Evolutionary conservation across 2,113 vertebrate species (phyloP).

Genomic region (Pao palembangensis): DNA sequence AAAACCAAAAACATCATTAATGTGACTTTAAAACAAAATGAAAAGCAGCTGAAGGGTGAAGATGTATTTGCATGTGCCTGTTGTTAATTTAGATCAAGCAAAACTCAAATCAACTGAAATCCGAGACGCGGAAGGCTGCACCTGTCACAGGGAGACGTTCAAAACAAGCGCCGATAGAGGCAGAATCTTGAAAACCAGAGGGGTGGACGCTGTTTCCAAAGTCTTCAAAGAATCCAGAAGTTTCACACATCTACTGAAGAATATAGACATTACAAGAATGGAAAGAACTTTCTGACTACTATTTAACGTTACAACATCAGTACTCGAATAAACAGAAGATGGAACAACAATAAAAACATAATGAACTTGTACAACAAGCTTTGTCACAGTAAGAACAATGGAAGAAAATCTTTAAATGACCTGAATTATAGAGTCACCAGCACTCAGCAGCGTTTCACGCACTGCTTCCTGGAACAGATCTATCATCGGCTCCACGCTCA

Average conservation of each 20-base stretch:
- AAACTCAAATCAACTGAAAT: background rate
- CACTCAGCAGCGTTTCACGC: conserved; percentile 43
- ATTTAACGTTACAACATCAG: background rate
- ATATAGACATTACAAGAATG: background rate
- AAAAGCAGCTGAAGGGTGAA: background rate
- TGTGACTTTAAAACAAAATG: too few species aligned
- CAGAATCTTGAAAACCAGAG: background rate
- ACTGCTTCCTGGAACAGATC: conserved; percentile 66
- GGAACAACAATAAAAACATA: background rate
- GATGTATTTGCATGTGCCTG: background rate
- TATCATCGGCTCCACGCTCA: conserved; percentile 65
- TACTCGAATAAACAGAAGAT: background rate
- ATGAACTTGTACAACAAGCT: background rate
- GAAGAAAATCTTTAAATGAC: conserved; percentile 44
- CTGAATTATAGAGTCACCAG: conserved; percentile 61
- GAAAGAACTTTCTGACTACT: background rate
- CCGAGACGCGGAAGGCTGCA: background rate
- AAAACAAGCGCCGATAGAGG: too few species aligned
- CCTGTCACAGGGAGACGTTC: conserved; percentile 9
- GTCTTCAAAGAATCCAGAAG: conserved; percentile 54
- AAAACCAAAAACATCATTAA: too few species aligned
- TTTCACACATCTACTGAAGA: conserved; percentile 62
- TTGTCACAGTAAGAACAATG: background rate
- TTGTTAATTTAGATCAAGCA: background rate
- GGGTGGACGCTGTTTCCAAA: conserved; percentile 5